phyloP scores from a whole-genome alignment of 2,888 invertebrate species.

The Drosophila greeni region DNA sequence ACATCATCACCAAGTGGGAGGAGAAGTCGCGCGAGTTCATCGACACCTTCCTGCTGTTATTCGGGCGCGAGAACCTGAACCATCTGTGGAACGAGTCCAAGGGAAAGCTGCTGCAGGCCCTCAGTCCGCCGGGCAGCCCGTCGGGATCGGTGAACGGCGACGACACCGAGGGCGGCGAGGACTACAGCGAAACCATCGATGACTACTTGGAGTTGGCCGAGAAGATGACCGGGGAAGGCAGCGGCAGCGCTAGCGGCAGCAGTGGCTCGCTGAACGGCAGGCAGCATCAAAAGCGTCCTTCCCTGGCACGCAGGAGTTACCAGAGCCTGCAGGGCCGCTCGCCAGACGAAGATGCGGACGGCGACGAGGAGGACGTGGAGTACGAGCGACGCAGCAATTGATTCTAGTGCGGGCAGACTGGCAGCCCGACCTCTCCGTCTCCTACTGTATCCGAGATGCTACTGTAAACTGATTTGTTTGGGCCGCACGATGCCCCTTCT shows the following conservation, averaged over 20 bases:
- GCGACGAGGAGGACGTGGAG: constrained; percentile 39
- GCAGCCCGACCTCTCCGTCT: constrained; percentile 13
- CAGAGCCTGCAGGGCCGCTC: constrained; percentile 53
- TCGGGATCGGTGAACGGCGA: constrained; percentile 77
- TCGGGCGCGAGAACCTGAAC: constrained; percentile 91
- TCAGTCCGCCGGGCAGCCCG: constrained; percentile 92
- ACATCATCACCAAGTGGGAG: constrained; percentile 97
- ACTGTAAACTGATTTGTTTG: constrained; percentile 59
- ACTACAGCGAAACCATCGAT: constrained; percentile 57
- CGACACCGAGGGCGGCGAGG: constrained; percentile 71
- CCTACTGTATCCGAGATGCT: constrained; percentile 33
- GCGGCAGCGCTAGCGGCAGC: constrained; percentile 48
- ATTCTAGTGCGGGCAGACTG: constrained; percentile 18
- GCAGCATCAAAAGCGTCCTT: constrained; percentile 55
- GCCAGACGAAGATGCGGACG: constrained; percentile 39
- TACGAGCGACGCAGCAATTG: constrained; percentile 61
- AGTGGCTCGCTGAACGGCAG: constrained; percentile 54
- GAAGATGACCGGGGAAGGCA: constrained; percentile 47
- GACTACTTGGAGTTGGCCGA: constrained; percentile 59
- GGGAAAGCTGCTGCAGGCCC: constrained; percentile 91
- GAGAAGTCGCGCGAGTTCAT: constrained; percentile 98
- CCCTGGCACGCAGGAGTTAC: constrained; percentile 72
- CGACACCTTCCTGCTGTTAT: constrained; percentile 94
- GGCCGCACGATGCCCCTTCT: constrained; percentile 12
- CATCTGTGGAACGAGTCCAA: constrained; percentile 94